Evolutionary conservation across 2,888 invertebrate species (phyloP).

Genomic region (Dinocampus coccinellae): DNA sequence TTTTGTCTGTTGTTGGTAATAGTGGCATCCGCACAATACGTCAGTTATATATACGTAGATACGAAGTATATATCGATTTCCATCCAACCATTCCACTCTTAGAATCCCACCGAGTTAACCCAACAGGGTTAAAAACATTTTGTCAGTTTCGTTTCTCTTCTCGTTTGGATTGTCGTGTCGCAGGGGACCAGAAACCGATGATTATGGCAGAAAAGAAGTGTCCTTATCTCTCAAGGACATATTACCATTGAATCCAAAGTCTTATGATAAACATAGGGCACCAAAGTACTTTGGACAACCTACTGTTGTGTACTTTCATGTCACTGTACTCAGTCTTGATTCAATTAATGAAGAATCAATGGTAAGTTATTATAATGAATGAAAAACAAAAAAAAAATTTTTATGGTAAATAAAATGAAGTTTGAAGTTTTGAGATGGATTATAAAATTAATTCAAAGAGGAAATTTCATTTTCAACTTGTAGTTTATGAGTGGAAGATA

Average conservation of each 20-base stretch:
- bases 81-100: slow-evolving; percentile 35
- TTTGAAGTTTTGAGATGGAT: background rate
- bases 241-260: slow-evolving; percentile 85
- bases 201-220: slow-evolving; percentile 71
- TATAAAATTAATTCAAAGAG: background rate
- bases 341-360: slow-evolving; percentile 97
- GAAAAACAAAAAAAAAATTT: background rate
- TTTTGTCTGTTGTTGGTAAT: background rate
- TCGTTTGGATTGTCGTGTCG: slow-evolving; percentile 50
- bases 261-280: slow-evolving; percentile 91
- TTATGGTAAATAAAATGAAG: background rate
- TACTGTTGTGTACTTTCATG: slow-evolving; percentile 91
- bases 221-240: slow-evolving; percentile 87
- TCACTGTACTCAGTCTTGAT: slow-evolving; percentile 89
- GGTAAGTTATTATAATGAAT: slow-evolving; percentile 72
- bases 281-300: slow-evolving; percentile 89
- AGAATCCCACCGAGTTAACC: slow-evolving; percentile 38
- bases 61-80: background rate
- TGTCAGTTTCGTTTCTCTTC: slow-evolving; percentile 52
- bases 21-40: background rate
- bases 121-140: slow-evolving; percentile 1
- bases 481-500: no score
- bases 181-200: slow-evolving; percentile 66
- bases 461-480: no score
- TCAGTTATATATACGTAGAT: background rate